Base-by-base conservation (phyloP, 2,888 invertebrate genomes). In the Hoplodrina blanda region DNA sequence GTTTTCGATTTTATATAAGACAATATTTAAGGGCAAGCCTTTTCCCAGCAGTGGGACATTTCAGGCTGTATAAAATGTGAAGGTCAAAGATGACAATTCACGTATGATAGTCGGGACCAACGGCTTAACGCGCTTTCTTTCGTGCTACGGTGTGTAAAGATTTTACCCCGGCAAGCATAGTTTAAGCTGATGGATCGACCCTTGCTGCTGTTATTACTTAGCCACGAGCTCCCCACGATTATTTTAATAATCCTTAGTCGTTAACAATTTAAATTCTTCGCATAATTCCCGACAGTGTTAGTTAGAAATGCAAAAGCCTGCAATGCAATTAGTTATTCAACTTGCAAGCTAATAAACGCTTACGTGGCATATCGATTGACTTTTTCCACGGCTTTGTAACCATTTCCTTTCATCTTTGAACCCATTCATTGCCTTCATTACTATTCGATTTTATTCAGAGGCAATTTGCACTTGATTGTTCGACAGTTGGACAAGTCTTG, bases 401-500 rank as follows among this genome's bases (percentile, higher is more conserved):
- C 71, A 70, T 67, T 74, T 81, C 81, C 78, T 86, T 85, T 85
- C 83, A 74, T 82, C 78, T 88, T 85, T 85, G 83, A 81, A 82
- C 73, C 78, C 81, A 85, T 87, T 85, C 70, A 85, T 85, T 84
- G 78, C 71, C 82, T 76, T 84, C 82, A 86, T 84, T 83, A 76
- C 80, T 78, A 85, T 86, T 88, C 85, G 80, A 85, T 88, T 89
- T 85, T 86, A 87, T 87, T 84, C 75, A 57, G 61, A 78, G 80
- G 78, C 80, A 83, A 84, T 88, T 85, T 80, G 76, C 79, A 81
- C 67, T 78, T 70, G 68, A 81, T 76, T 76, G 66, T 76, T 37
- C 49, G 46, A 57, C 55, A 46, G 19, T 65, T 59, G 72, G 75
- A 82, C 80, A 75, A 70, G 56, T 62, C 65, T 71, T 61, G 57